Percentiles rank a stretch among this genome's conserved stretches.
Evolutionary conservation across 1,140 invertebrate genomes (phyloP).

Genomic region (Akabosia matsudoensis): DNA sequence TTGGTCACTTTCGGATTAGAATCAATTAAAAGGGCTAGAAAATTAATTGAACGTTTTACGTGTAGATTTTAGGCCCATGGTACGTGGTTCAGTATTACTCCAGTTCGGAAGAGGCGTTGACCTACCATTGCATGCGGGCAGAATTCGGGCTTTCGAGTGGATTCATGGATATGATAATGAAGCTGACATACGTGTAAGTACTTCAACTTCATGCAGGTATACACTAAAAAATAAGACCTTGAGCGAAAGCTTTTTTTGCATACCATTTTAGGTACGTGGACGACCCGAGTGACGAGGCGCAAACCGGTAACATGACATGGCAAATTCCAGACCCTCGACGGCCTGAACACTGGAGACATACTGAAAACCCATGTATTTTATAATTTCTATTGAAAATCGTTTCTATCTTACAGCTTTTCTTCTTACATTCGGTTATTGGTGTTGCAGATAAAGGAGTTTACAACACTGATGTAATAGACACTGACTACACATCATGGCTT

Average conservation of each 20-base stretch:
- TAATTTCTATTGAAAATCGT: not conserved
- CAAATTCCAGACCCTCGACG: conserved; percentile 65
- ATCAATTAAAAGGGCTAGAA: not conserved
- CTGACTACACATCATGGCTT: conserved; percentile 75
- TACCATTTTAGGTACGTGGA: conserved; percentile 65
- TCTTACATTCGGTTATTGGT: conserved; percentile 4
- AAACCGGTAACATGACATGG: conserved; percentile 81
- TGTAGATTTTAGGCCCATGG: conserved; percentile 72
- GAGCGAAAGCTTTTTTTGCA: too few species aligned
- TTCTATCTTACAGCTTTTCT: not conserved
- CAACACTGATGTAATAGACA: conserved; percentile 79
- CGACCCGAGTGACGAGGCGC: conserved; percentile 70
- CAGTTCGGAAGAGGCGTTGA: conserved; percentile 73
- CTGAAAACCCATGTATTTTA: conserved; percentile 68
- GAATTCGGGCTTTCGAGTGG: conserved; percentile 62
- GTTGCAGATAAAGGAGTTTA: conserved; percentile 77
- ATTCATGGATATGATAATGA: conserved; percentile 67
- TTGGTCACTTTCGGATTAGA: not conserved
- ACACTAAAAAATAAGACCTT: too few species aligned
- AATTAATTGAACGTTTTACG: not conserved
- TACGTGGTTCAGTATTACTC: conserved; percentile 81
- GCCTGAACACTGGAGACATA: conserved; percentile 78
- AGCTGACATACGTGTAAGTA: conserved; percentile 69
- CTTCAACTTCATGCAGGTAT: too few species aligned
- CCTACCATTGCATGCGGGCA: conserved; percentile 75